Base-by-base conservation (phyloP, 2,113 vertebrate species). In the Datnioides undecimradiatus region DNA sequence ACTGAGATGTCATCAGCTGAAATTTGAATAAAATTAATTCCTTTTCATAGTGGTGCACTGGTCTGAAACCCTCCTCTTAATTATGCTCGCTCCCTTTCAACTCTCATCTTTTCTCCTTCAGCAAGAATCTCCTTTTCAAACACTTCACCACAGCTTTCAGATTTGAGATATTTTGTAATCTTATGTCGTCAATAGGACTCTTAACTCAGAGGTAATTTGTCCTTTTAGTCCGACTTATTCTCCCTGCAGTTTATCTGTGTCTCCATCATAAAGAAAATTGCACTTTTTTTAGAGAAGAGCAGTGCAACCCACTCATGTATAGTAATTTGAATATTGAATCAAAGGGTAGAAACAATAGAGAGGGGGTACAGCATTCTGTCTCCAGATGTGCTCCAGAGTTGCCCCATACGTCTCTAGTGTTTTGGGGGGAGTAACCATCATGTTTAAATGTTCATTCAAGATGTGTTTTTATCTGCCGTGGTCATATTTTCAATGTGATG, bases 1-100 rank as follows among this genome's bases (percentile, higher is more conserved):
- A 79, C 75, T 23, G 72, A 88, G 83, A 93, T 91, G 88, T 86
- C 91, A 93, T 94, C 91, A 89, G 84, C 83, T 76, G 62, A 84
- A 87, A 92, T 93, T 87, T 92, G 72, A 79, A 87, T 75, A 74
- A 88, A 93, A 93, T 92, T 25, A 90, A 91, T 92, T 87, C 83
- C 67, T 88, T 92, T 92, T 92, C 51, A 87, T 87, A 83, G 77
- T 60, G 52, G 67, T 68, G 79, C 87, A 88, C 76, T 85, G 73
- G 76, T 86, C 70, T 88, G 68, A 87, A 90, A 87, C 60, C 83
- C 70, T 85, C 68, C 85, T 82, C 73, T 85, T 85, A 88, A 90
- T 87, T 87, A 89, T 52, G 60, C 71, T 62, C 21, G 65, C 83
- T 79, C 67, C 9, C 57, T 84, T 89, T 90, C 48, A 89, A 76